Base-by-base conservation (phyloP, 2,797 vertebrate genomes). In the Yasuhikotakia modesta region DNA sequence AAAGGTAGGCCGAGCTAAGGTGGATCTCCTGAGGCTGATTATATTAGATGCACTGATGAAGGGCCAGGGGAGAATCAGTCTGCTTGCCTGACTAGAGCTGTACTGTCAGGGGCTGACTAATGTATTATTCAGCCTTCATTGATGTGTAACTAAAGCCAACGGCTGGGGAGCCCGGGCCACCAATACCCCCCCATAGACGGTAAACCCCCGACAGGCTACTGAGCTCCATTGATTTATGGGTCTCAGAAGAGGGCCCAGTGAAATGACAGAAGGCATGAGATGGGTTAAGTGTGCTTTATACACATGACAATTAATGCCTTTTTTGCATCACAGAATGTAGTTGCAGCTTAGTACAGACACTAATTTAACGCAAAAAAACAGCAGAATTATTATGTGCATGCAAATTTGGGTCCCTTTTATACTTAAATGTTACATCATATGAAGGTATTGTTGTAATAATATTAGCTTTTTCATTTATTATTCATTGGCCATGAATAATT, bases 101-200 rank as follows among this genome's bases (percentile, higher is more conserved):
- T 69, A 52, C 66, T 61, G 35, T 74, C 46, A 77, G 76, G 74
- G 82, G 74, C 85, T 86, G 77, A 86, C 86, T 91, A 89, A 93
- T 92, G 88, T 89, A 90, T 94, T 92, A 91, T 92, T 92, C 92
- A 91, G 87, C 81, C 85, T 87, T 90, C 87, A 92, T 90, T 89
- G 90, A 92, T 90, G 89, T 93, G 90, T 92, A 91, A 93, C 91
- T 91, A 92, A 90, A 90, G 84, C 85, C 87, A 87, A 84, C 79
- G 89, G 88, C 88, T 88, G 79, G 74, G 71, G 72, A 67, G 58
- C 81, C 82, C 76, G 75, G 85, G 88, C 53, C 86, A 88, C 89
- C 86, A 84, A 83, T 89, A 89, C 83, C 79, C 82, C 82, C 83
- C 82, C 81, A 86, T 81, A 83, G 83, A 73, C 82, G 85, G 57